These are phyloP conservation scores for Erethizon dorsatum DNA, from an alignment of 2,797 vertebrate genomes.

Conservation along the genomic window DNA sequence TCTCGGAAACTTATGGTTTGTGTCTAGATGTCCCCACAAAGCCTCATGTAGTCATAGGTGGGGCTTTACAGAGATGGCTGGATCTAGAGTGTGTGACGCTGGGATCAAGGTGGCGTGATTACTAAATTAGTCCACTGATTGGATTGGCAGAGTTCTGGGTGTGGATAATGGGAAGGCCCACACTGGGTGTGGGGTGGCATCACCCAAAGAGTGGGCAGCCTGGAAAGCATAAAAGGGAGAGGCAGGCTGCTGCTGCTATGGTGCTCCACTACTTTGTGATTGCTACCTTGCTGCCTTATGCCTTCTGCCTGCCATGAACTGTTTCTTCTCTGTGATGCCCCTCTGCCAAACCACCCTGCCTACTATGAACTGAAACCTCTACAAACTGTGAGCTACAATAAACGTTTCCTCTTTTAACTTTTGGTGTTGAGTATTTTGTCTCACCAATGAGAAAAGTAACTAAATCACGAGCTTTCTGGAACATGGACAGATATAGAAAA, in stretches of 20 bases:
- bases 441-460: not conserved
- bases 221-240: not conserved
- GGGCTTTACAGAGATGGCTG: not conserved
- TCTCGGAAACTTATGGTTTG: not conserved
- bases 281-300: not conserved
- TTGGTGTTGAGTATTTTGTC: not conserved
- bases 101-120: not conserved
- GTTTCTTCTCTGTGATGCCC: not conserved
- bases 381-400: not conserved
- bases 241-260: not conserved
- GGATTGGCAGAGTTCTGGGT: not conserved
- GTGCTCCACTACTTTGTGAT: not conserved
- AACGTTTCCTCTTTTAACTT: not conserved
- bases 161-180: not conserved
- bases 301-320: not conserved
- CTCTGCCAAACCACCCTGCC: not conserved
- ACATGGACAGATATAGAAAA: not conserved
- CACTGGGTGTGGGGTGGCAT: not conserved
- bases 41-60: not conserved
- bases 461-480: not conserved
- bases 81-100: not conserved
- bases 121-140: not conserved
- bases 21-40: not conserved
- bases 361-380: not conserved
- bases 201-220: not conserved